Evolutionary conservation across 2,888 invertebrate species (phyloP), one percentile per base, ranked within the genome.

Genomic region (Limnephilus auricula): DNA sequence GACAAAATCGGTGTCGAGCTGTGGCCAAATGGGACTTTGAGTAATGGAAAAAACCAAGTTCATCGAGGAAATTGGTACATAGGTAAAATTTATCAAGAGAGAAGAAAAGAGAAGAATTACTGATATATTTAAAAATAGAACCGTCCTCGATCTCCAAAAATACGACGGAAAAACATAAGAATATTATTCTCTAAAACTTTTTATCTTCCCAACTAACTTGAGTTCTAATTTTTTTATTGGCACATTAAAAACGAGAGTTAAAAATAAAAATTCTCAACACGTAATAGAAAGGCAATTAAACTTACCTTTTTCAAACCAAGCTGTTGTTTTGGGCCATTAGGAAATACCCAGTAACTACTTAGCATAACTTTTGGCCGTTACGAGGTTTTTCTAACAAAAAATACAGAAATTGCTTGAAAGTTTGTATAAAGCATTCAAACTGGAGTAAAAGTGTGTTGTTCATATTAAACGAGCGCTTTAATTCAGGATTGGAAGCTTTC

Each of bases 301-400:
- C 30, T 85, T n/a, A 85, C 85, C 85, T 85, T 85, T 40, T 65
- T 65, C 65, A 65, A 65, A 65, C n/a, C 40, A 30, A 85, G 83
- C 15, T 65, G 90, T 90, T 90, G 84, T 90, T 89, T 90, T 32
- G 82, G 84, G 78, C 83, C 78, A 90, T 90, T 90, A 90, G 65
- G 90, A 90, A 90, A 84, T 90, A 65, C 50, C 40, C 90, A 25
- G 78, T 50, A 80, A 89, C 80, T 80, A 82, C 89, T 89, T 89
- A 82, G 82, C 89, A 89, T 80, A 80, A 89, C 82, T 89, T 89
- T 89, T 31, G n/a, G 82, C 40, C 37, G 89, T 89, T 45, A 80
- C 80, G 89, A 89, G 82, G 32, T 82, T 89, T 80, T 89, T 89
- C 79, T 34, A 18, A 45, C 31, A 32, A 32, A n/a, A 80, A 89